Evolutionary conservation across 1,140 invertebrate species (phyloP), one percentile per base, ranked within the genome.

Genomic region (Chironomus striatipennis): DNA sequence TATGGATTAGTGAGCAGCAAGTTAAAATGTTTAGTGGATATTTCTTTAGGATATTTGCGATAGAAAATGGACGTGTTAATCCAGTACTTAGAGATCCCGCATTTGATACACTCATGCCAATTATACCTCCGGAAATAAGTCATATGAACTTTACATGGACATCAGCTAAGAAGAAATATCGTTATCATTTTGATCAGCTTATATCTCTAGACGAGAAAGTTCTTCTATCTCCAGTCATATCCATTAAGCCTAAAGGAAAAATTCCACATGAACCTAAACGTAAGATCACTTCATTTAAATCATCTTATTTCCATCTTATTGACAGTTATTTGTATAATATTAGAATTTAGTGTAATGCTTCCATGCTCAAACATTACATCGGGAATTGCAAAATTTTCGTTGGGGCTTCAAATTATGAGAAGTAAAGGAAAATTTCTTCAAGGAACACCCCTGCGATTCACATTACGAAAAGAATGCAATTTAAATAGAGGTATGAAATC

Each of bases 91-190:
- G 94, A 74, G 94, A 96, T 81, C 93, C 93, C 5, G 93, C 94
- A 80, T 93, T 96, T 78, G 93, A 95, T 78, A 91, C 90, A 78
- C 91, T 94, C 81, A 83, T 96, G 74, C 93, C 93, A 73, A 88
- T 94, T 21, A 96, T 97, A 79, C 95, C 95, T 0, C 91, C 93
- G 15, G 94, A 96, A 85, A 92, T 96, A 43, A 90, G 89, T 70
- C 90, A 90, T 79, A 93, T 97, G 3, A 96, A 96, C 83, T 96
- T 97, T 79, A 96, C 94, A 7, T 96, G 94, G 94, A 92, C 91
- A 80, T 90, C 93, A 15, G 93, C 92, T 24, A 84, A 87, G 43
- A 93, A 92, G 81, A 91, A 91, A 79, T 96, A 96, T 83, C 89
- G 88, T 81, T 96, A 96, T 80, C 88, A 94, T 82, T 96, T 96